Evolutionary conservation across 2,888 invertebrate species (phyloP).

Genomic region (Tenthredo mesomela): DNA sequence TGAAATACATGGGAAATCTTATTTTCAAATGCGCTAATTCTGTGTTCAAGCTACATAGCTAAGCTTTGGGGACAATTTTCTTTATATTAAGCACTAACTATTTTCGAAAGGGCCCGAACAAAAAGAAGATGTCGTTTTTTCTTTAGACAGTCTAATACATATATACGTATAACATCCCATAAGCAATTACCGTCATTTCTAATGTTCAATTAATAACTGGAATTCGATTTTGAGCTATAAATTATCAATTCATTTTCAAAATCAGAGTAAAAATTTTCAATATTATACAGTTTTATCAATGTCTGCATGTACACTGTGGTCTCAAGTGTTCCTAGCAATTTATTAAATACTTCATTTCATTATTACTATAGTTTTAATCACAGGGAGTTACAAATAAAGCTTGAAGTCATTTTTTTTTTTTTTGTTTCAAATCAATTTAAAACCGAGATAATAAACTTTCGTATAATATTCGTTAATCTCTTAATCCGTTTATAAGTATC

Average conservation of each 20-base stretch:
- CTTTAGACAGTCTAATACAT: no score
- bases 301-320: conserved; percentile 41
- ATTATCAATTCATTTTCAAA: not conserved
- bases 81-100: no score
- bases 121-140: no score
- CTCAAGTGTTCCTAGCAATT: conserved; percentile 57
- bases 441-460: not conserved
- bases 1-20: no score
- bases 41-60: no score
- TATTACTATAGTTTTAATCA: conserved; percentile 59
- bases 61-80: no score
- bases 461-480: not conserved
- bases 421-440: not conserved
- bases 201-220: not conserved
- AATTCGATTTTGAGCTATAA: not conserved
- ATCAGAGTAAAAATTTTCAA: not conserved
- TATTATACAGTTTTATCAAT: not conserved
- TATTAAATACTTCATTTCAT: conserved; percentile 18
- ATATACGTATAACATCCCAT: conserved; percentile 1
- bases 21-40: no score
- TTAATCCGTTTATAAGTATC: not conserved
- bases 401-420: conserved; percentile 52
- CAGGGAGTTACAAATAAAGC: conserved; percentile 59
- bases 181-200: conserved; percentile 1
- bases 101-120: no score